Evolutionary conservation across 1,140 invertebrate genomes (phyloP), one percentile per base, ranked within the genome.

Genomic region (Cydia strobilella): DNA sequence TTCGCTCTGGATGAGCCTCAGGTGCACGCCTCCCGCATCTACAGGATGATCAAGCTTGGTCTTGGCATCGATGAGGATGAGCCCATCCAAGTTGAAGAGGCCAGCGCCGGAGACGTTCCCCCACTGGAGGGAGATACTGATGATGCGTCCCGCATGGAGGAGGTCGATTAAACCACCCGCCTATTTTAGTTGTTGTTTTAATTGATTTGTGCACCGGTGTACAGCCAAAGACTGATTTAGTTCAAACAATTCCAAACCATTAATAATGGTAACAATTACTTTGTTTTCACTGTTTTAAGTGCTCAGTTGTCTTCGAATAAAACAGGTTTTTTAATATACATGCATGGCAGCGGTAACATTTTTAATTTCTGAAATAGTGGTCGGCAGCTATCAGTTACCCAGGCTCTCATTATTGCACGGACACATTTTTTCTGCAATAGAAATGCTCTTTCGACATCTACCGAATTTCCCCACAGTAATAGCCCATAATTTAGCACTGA

Each of bases 131-230:
- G 95, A 42, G 97, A 98, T 77, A 95, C 96, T 54, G 98, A 99
- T 93, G 98, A 99, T 94, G 97, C 97, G 31, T 98, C 97, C 6
- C 95, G 98, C 79, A 99, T 99, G 98, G 98, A 99, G 91, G 98
- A 99, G 95, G 98, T 99, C 77, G 99, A 99, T 95, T 99, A 98
- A 91, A 82, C 81, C 74, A 59, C 79, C 77, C 81, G 80, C 82
- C 80, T 86, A 83, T 31, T 77, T 75, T 82, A 66, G 25, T 73
- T 18, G 74, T 77, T 63, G 75, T 74, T 77, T 66, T 72, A 73
- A 80, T 85, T 84, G 79, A 83, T 87, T 86, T 87, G 85, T 90
- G 86, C 85, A 85, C 85, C 85, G 85, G 88, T 90, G 87, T 91
- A 89, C 86, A 92, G 80, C 89, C 89, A 92, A 92, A 92, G 90